Evolutionary conservation across 2,888 invertebrate species (phyloP), one percentile per base, ranked within the genome.

Genomic region (Andricus quercusramuli): DNA sequence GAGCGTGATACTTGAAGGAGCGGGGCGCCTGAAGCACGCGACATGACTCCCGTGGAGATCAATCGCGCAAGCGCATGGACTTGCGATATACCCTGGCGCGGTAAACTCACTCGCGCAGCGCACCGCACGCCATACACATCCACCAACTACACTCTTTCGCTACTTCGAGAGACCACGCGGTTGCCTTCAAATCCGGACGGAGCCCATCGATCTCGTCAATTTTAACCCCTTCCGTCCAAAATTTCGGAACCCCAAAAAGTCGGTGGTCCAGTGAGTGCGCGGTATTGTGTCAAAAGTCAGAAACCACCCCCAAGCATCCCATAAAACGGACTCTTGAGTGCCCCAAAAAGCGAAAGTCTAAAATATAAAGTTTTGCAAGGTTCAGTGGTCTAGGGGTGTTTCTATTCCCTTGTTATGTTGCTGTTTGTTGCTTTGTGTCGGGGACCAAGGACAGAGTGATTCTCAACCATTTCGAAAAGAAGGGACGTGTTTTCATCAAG

Each of bases 81-180:
- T 86, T 90, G 90, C 91, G 92, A 90, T 89, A 90, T 89, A 89
- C 88, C 90, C 87, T 88, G 90, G 89, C 89, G 91, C 90, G 90
- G 89, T 86, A 89, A 91, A 90, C 90, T 91, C 91, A 92, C 92
- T 92, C 92, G 92, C 91, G 92, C 91, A 90, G 90, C 91, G 92
- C 90, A 91, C 91, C 88, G 92, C 92, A 92, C 90, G 92, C 90
- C 89, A 91, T 90, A 91, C 91, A 91, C 91, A 91, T 90, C 90
- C 89, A 90, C 87, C 88, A 88, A 88, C 86, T 85, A 86, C 83
- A 88, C 87, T 90, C 88, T 85, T 87, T 87, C 84, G 86, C 88
- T 85, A 88, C 84, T 86, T 83, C 81, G 81, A 83, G 83, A 82
- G 82, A 83, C 80, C 87, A 86, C 89, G 88, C 84, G 91, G 89